Conservation (phyloP, 2,797 vertebrate genomes). For the Sebastes oblongus region DNA sequence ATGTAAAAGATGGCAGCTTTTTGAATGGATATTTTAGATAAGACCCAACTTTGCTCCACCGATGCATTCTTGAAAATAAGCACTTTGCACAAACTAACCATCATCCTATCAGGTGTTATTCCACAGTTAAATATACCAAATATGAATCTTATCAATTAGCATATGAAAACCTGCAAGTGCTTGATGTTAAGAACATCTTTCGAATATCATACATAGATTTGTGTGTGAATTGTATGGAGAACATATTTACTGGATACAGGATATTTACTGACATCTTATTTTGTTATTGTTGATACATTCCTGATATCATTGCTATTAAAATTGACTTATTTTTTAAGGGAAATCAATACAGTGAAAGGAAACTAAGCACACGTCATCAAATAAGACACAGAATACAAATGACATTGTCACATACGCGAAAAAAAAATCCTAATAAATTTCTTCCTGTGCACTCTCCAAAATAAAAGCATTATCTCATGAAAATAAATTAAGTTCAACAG, state of each 20-base stretch:
- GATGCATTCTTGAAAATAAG: constrained; percentile 25
- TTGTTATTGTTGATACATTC: background rate
- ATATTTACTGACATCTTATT: background rate
- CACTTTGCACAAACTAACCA: background rate
- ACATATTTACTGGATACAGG: background rate
- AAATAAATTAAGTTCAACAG: background rate
- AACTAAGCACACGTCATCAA: background rate
- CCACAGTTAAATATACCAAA: background rate
- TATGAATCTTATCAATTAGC: background rate
- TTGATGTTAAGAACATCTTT: background rate
- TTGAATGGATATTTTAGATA: constrained; percentile 71
- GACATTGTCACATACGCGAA: background rate
- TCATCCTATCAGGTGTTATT: background rate
- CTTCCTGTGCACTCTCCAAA: background rate
- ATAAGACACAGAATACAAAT: background rate
- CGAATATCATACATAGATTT: background rate
- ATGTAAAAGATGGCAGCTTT: constrained; percentile 74
- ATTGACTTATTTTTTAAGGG: background rate
- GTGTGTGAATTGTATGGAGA: background rate
- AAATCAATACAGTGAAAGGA: background rate
- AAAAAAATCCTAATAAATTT: background rate
- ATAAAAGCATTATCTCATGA: background rate
- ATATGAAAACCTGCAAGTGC: background rate
- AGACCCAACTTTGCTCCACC: constrained; percentile 4
- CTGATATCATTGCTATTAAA: background rate